Base-by-base conservation (phyloP, 2,797 vertebrate species). In the Enteromius treurensis region DNA sequence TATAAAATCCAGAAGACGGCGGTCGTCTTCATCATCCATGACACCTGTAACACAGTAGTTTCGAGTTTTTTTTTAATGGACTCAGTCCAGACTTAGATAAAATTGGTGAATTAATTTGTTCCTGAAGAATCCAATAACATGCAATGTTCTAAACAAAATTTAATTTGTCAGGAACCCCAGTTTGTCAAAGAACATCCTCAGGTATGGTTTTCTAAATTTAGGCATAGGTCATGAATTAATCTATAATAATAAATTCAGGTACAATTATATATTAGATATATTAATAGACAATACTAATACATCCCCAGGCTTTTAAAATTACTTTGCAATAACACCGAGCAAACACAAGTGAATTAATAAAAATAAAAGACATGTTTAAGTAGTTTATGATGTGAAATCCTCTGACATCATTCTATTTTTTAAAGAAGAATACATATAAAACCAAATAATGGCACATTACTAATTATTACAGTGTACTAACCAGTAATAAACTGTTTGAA, bases 11-110 rank as follows among this genome's bases (percentile, higher is more conserved):
- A 99, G 97, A 96, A 99, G 97, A 96, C 95, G 97, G 93, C 97
- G 97, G 93, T 99, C 98, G 89, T 99, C 98, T 79, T 99, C 98
- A 98, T 99, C 98, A 95, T 99, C 98, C 98, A 99, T 99, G 97
- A 97, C 98, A 98, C 96, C 98, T 99, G 90, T 40, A 86, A 53
- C 62, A 87, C 55, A 70, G 3, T 49, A 77, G 62, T 77, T 74
- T 49, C 21, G 10, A 74, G 40, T 0, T 42, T 42, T 37, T 73
- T n/a, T 29, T 60, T 3, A 49, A 84, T 10, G 29, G 26, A 75
- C 21, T 64, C 26, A 9, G 3, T 6, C 29, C 49, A 47, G 1
- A 8, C 10, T 29, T 5, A 69, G 15, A 69, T 53, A 70, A 26
- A 15, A 49, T 14, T 42, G 29, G 15, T 29, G 32, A n/a, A 60